Evolutionary conservation across 2,113 vertebrate species (phyloP).

Genomic region (Peromyscus polionotus): DNA sequence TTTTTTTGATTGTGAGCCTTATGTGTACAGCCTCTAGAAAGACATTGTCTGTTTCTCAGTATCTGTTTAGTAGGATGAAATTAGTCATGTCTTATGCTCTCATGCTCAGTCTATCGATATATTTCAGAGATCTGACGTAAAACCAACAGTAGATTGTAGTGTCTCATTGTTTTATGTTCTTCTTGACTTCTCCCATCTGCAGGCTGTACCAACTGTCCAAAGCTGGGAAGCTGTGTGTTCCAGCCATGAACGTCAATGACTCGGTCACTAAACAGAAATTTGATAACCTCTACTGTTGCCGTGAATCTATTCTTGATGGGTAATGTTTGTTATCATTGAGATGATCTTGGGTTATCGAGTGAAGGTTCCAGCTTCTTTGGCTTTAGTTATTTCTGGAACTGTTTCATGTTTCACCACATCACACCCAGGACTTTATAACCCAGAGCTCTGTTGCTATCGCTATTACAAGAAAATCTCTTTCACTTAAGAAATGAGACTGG

Average conservation of each 20-base stretch:
- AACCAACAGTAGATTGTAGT: not conserved
- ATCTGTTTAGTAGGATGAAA: not conserved
- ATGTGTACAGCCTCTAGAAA: not conserved
- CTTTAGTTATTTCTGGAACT: conserved; percentile 64
- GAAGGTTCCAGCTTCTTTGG: conserved; percentile 34
- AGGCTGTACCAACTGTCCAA: conserved; percentile 99
- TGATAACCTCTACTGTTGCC: conserved; percentile 98
- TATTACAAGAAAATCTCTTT: conserved; percentile 47
- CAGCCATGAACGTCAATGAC: conserved; percentile 99
- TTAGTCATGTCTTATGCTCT: not conserved
- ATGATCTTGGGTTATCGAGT: conserved; percentile 49
- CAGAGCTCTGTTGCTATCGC: not conserved
- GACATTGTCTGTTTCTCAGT: not conserved
- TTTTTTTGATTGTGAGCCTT: conserved; percentile 45
- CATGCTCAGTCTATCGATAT: not conserved
- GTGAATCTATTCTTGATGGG: conserved; percentile 98
- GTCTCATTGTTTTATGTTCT: not conserved
- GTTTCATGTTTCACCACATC: conserved; percentile 25
- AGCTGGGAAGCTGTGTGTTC: conserved; percentile 97
- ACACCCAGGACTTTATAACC: conserved; percentile 45
- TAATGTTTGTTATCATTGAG: conserved; percentile 80
- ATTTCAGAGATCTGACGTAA: conserved; percentile 38
- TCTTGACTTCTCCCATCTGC: not conserved
- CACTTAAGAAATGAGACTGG: not conserved
- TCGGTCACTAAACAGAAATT: conserved; percentile 99